Evolutionary conservation across 2,888 invertebrate species (phyloP).

Genomic region (Hymenopus coronatus): DNA sequence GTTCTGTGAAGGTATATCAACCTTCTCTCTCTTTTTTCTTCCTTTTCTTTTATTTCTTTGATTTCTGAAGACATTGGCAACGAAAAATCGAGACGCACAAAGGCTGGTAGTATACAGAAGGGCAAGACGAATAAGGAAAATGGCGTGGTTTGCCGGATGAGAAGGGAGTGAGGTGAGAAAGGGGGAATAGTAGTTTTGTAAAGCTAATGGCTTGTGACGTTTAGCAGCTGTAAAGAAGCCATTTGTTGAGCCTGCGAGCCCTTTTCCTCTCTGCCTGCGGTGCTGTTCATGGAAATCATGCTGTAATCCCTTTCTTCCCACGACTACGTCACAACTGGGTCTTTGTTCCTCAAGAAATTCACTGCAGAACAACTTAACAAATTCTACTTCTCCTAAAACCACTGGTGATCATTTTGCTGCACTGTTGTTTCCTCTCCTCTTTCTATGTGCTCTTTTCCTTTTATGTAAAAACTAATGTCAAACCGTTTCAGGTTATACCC

Average conservation of each 20-base stretch:
- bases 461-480: not conserved
- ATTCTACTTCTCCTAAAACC: not conserved
- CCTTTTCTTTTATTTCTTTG: too few species aligned
- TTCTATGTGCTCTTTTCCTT: not conserved
- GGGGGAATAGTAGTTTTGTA: not conserved
- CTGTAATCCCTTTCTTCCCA: constrained; percentile 1
- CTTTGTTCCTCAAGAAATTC: not conserved
- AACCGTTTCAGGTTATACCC: too few species aligned
- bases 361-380: not conserved
- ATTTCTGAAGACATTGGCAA: not conserved
- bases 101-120: not conserved
- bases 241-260: not conserved
- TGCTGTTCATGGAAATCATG: constrained; percentile 8
- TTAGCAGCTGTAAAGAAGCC: constrained; percentile 12
- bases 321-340: not conserved
- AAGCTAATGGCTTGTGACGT: constrained; percentile 15
- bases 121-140: not conserved
- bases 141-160: not conserved
- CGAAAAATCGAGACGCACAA: not conserved
- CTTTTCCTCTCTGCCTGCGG: not conserved
- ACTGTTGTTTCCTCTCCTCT: not conserved
- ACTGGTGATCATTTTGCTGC: not conserved
- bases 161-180: not conserved
- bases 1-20: too few species aligned
- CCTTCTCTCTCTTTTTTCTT: too few species aligned